Base-by-base conservation (phyloP, 2,888 invertebrate species). In the Lordiphosa fenestrarum region DNA sequence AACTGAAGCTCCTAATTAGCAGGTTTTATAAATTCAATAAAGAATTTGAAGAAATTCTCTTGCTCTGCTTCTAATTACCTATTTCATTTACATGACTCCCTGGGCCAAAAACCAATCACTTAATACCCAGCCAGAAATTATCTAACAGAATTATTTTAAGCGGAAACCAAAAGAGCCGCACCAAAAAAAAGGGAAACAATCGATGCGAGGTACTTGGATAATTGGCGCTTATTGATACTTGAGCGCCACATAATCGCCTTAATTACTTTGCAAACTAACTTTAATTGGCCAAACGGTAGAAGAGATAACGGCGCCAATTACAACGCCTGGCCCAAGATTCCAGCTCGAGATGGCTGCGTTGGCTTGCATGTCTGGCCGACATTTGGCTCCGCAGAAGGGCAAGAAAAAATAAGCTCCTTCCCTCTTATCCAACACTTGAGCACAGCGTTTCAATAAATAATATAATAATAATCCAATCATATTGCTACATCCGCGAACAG, bases 381-480 rank as follows among this genome's bases (percentile, higher is more conserved):
- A 67, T 76, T 76, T 56, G 47, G 53, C 21, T n/a, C 30, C 25
- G 37, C 37, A 39, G 37, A 23, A 15, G 12, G 9, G 33, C 6
- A 55, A 36, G 19, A 21, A 33, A 44, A 46, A 19, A 39, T 52
- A 54, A 39, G 48, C 50, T 39, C 40, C 2, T 19, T 33, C 36
- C 23, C 12, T 44, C 41, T 36, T 15, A 0, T 10, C 44, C 42
- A 40, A 53, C 60, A 70, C 73, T 73, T 63, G 55, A 58, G 39
- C 55, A 2, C 61, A 56, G 71, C 76, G 71, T 76, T 77, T 84
- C 84, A 84, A 80, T 85, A 85, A 81, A 87, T 86, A 85, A 86
- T 86, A 86, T 85, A 86, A 86, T 86, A 86, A 86, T 87, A 86
- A 87, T 87, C 85, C 85, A 87, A 87, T 87, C 87, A 87, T 85